Base-by-base conservation (phyloP, 2,797 vertebrate species). In the Acanthurus lineatus region DNA sequence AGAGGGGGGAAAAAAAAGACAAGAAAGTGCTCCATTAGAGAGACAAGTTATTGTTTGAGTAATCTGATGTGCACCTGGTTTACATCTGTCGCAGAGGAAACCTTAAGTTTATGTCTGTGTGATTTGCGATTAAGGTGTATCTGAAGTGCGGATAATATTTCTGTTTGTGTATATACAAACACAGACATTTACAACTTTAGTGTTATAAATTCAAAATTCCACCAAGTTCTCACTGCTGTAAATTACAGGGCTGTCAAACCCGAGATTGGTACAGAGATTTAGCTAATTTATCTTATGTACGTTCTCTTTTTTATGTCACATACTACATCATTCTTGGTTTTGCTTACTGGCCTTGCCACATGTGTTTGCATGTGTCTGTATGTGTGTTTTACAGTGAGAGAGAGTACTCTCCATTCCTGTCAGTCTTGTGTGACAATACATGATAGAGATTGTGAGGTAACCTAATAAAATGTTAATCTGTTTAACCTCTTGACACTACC, bases 201-300 rank as follows among this genome's bases (percentile, higher is more conserved):
- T 57, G 58, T 66, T 56, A 72, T 80, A 80, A 68, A 82, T 73
- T 64, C 35, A 40, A 61, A 53, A n/a, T 45, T 74, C 40, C 76
- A 51, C 56, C 69, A 64, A 38, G 35, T 74, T 69, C 19, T 69
- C 73, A 40, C n/a, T 32, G 4, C 25, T 25, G 67, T 79, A 76
- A 70, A 74, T 77, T 4, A 32, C 40, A 68, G 19, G 64, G 48
- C 58, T 69, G 56, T 57, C 56, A 68, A 75, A 49, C 56, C 15
- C 14, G 32, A 25, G 15, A 20, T 49, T 54, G 22, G 7, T 32
- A 42, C 45, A 44, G 35, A 3, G 0, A 45, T 2, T 14, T 73
- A 25, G 9, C 25, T 35, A 28, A 53, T 63, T 67, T 5, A 71
- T 49, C 47, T 45, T n/a, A 32, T 62, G 53, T 73, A 56, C 70